Evolutionary conservation across 2,113 vertebrate genomes (phyloP), one percentile per base, ranked within the genome.

Genomic region (Bothrops jararaca): DNA sequence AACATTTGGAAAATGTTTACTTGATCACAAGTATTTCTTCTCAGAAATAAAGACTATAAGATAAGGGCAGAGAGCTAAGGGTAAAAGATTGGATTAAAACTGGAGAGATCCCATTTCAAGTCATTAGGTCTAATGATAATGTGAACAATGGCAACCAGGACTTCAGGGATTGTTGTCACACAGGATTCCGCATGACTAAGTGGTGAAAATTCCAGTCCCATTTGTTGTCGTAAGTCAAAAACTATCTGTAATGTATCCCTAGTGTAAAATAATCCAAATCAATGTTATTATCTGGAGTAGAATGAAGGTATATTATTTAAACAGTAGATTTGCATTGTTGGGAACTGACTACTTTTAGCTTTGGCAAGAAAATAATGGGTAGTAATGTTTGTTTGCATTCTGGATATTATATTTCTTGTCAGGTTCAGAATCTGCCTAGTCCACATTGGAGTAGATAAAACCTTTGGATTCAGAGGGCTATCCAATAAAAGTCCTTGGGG

Each of bases 241-340:
- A 39, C 34, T 80, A 80, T 64, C 90, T 92, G 90, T 96, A 91
- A 94, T 94, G 92, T 42, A 12, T 0, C 3, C 54, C 92, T 89
- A 92, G 80, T 74, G 13, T 91, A 85, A 9, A 91, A 95, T 94
- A 58, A 69, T 39, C 91, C 89, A 26, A 90, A 90, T 39, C 93
- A 92, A 86, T 64, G 57, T 93, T 57, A 57, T 57, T 87, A 53
- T 60, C 45, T 95, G 29, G 86, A 90, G 53, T 6, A 5, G 4
- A 12, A 3, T 34, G 45, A 90, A 34, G 1, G 34, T 87, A n/a
- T 90, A 92, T 90, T 69, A 90, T 94, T 96, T 97, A 92, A 94
- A 91, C 18, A 92, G 90, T 92, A 90, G 15, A 58, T 91, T 96
- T 11, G 0, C 57, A 90, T 92, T 69, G 91, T 85, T 89, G 15